These are phyloP conservation scores for Metopia argyrocephala DNA, from an alignment of 2,888 invertebrate genomes.

Conservation along the genomic window DNA sequence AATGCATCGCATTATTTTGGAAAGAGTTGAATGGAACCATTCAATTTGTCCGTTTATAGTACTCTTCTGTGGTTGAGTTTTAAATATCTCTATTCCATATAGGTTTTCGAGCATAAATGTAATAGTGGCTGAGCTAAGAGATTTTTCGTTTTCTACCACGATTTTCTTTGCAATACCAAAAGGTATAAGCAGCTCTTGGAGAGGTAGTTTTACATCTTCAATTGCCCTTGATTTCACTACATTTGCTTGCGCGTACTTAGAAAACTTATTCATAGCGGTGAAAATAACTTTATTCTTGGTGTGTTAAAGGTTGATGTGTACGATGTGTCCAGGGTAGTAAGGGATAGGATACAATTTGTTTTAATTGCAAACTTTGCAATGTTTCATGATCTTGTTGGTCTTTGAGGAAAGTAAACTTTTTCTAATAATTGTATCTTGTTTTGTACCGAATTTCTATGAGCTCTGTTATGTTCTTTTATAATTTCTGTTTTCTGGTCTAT, in stretches of 20 bases:
- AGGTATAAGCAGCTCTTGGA: not conserved
- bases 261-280: not conserved
- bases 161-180: not conserved
- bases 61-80: too few relatives aligned
- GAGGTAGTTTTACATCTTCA: not conserved
- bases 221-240: constrained; percentile 1
- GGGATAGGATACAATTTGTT: constrained; percentile 9
- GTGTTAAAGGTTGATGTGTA: not conserved
- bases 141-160: too few relatives aligned
- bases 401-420: constrained; percentile 2
- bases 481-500: constrained; percentile 2
- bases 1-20: not conserved
- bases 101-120: not conserved
- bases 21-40: not conserved
- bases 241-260: constrained; percentile 10
- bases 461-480: not conserved
- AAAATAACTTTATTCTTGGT: constrained; percentile 6
- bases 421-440: not conserved
- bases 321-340: not conserved
- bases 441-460: constrained; percentile 3
- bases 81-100: not conserved
- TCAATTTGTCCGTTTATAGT: too few relatives aligned
- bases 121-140: not conserved
- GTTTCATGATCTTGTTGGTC: not conserved
- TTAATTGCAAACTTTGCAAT: constrained; percentile 1